These are phyloP conservation scores for Drosophila mayri DNA, from an alignment of 1,140 invertebrate species.

Conservation along the genomic window DNA sequence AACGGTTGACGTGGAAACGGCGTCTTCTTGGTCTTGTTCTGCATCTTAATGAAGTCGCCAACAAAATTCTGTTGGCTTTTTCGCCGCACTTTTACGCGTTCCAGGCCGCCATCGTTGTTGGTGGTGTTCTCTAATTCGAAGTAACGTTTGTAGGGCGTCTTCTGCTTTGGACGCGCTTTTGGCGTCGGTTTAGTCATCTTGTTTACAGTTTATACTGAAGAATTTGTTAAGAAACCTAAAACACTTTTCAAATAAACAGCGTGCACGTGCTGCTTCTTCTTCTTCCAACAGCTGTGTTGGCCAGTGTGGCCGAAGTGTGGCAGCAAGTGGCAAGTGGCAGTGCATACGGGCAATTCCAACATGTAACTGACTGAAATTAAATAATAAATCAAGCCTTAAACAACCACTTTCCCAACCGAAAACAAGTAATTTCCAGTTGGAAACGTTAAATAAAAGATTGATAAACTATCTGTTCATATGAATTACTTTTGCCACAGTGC, in stretches of 20 bases:
- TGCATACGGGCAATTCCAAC: too few relatives aligned
- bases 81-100: conserved; percentile 47
- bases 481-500: too few relatives aligned
- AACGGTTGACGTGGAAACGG: background rate
- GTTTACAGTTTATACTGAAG: background rate
- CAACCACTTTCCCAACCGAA: too few relatives aligned
- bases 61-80: conserved; percentile 57
- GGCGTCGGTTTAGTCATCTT: conserved; percentile 54
- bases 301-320: background rate
- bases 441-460: too few relatives aligned
- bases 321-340: too few relatives aligned
- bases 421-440: too few relatives aligned
- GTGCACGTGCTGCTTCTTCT: conserved; percentile 52
- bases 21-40: conserved; percentile 29
- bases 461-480: too few relatives aligned
- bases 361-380: too few relatives aligned
- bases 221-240: background rate
- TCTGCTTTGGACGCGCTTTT: conserved; percentile 50
- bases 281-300: conserved; percentile 33
- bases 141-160: conserved; percentile 41
- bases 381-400: too few relatives aligned
- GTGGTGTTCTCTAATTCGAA: conserved; percentile 31
- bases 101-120: background rate
- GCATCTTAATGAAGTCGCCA: conserved; percentile 67
- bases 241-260: conserved; percentile 14